These are phyloP conservation scores for Sebastes matsubarae DNA, from an alignment of 2,797 vertebrate genomes.

Conservation along the genomic window DNA sequence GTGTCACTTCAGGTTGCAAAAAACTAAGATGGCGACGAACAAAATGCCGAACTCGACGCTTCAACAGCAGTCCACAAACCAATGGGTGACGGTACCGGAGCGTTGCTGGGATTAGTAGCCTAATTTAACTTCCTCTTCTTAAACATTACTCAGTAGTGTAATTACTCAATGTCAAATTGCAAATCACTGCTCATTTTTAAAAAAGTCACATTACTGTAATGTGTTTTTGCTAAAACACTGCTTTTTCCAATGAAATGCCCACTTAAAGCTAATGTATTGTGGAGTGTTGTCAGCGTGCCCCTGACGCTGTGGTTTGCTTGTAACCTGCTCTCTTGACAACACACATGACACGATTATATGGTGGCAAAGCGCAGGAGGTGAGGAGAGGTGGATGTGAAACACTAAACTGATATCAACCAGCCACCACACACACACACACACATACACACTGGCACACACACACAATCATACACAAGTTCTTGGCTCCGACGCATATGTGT, in stretches of 20 bases:
- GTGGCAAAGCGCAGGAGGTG: background rate
- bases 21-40: too few species aligned
- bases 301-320: background rate
- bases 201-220: background rate
- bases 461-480: background rate
- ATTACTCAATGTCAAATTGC: too few species aligned
- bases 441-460: too few species aligned
- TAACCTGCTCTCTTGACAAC: conserved; percentile 18
- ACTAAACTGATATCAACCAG: conserved; percentile 20
- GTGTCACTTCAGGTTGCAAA: too few species aligned
- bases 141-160: too few species aligned
- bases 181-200: background rate
- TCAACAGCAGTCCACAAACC: too few species aligned
- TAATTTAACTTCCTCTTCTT: too few species aligned
- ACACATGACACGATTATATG: background rate
- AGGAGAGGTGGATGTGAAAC: conserved; percentile 5
- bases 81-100: background rate
- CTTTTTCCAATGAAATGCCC: background rate
- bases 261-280: too few species aligned
- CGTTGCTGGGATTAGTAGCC: background rate
- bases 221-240: background rate
- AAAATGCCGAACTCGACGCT: too few species aligned
- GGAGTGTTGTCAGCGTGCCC: background rate
- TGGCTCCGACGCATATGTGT: background rate
- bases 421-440: background rate